These are phyloP conservation scores for Drosophila kurseongensis DNA, from an alignment of 1,140 invertebrate species.

Conservation along the genomic window DNA sequence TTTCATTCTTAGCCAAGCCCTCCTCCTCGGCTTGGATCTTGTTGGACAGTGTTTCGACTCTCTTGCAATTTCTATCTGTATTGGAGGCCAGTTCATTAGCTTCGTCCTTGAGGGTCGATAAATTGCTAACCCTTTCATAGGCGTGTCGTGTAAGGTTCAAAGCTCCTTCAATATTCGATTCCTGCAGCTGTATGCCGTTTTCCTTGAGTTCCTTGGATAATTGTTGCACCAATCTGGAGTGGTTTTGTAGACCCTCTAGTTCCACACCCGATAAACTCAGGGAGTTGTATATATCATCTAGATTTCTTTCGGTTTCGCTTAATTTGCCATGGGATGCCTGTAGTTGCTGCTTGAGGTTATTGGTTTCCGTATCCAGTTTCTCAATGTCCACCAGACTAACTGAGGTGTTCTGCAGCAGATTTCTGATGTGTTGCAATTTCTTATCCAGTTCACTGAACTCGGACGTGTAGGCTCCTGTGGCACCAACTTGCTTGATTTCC, in stretches of 20 bases:
- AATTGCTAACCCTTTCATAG: constrained; percentile 87
- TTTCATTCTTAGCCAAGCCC: constrained; percentile 89
- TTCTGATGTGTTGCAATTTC: constrained; percentile 91
- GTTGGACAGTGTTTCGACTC: constrained; percentile 92
- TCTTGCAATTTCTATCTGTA: constrained; percentile 92
- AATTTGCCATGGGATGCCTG: constrained; percentile 84
- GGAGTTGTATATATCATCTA: constrained; percentile 91
- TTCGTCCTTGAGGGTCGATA: constrained; percentile 87
- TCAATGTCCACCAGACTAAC: constrained; percentile 91
- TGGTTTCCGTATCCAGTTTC: constrained; percentile 85
- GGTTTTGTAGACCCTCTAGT: constrained; percentile 90
- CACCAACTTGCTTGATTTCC: constrained; percentile 96
- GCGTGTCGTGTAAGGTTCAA: constrained; percentile 93
- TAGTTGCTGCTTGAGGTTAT: constrained; percentile 82
- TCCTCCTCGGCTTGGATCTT: constrained; percentile 89
- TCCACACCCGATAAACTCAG: constrained; percentile 92
- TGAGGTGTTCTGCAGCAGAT: constrained; percentile 89
- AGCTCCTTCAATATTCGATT: constrained; percentile 97
- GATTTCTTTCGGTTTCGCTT: constrained; percentile 86
- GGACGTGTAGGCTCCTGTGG: constrained; percentile 96
- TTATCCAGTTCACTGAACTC: constrained; percentile 96
- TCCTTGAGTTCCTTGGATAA: constrained; percentile 91
- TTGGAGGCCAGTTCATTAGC: constrained; percentile 89
- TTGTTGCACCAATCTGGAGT: constrained; percentile 90
- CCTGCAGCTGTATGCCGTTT: constrained; percentile 96